Evolutionary conservation across 2,113 vertebrate species (phyloP).

Genomic region (Caloenas nicobarica): DNA sequence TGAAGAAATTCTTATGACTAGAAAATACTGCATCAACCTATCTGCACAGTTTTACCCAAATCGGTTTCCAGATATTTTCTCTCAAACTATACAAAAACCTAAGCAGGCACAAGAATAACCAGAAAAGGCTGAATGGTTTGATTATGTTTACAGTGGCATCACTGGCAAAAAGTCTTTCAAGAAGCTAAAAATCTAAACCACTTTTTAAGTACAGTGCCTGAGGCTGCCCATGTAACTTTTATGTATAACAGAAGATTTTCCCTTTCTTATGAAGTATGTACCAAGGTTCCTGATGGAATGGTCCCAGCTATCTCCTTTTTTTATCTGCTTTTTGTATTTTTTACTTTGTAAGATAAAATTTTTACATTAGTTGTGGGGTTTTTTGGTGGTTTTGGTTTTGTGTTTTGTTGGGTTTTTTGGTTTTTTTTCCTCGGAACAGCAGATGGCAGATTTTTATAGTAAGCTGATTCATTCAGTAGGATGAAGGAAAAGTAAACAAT

Average conservation of each 20-base stretch:
- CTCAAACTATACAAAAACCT: neutral
- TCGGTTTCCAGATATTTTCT: neutral
- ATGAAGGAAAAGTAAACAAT: neutral
- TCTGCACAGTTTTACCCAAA: neutral
- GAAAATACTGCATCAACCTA: neutral
- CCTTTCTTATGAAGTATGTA: neutral
- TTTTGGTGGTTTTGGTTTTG: too few relatives aligned
- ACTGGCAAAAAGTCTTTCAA: neutral
- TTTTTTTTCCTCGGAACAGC: neutral
- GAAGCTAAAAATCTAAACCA: neutral
- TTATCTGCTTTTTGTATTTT: neutral
- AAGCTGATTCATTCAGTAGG: neutral
- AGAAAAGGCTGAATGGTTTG: neutral
- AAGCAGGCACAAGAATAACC: neutral
- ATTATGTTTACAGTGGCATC: neutral
- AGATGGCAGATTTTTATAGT: neutral
- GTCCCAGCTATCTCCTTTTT: neutral
- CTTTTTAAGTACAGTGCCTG: neutral
- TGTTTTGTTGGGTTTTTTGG: too few relatives aligned
- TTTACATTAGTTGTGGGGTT: neutral
- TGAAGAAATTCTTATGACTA: neutral
- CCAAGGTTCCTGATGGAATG: neutral
- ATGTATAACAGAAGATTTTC: neutral
- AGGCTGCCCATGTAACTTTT: neutral
- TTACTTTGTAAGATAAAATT: neutral